phyloP scores from a whole-genome alignment of 2,888 invertebrate species.

The Tetropium fuscum region DNA sequence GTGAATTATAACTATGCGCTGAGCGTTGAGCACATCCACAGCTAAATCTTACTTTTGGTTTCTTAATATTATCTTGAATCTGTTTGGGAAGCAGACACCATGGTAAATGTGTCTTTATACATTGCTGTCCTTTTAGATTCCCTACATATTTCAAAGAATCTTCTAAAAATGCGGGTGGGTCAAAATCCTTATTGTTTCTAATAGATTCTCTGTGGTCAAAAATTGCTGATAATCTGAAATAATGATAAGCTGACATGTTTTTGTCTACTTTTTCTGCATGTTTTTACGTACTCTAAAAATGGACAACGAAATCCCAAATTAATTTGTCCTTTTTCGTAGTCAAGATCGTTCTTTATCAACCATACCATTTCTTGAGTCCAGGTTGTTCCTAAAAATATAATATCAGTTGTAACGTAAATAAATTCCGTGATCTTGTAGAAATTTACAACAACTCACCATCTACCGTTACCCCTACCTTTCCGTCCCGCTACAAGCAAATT shows the following conservation, averaged over 20 bases:
- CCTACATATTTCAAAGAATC: slow-evolving; percentile 53
- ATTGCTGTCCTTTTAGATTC: slow-evolving; percentile 59
- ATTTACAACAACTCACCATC: too few relatives aligned
- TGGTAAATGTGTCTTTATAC: slow-evolving; percentile 76
- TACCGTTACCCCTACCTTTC: too few relatives aligned
- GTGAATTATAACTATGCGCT: background rate
- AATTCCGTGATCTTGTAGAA: too few relatives aligned
- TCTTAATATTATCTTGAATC: slow-evolving; percentile 61
- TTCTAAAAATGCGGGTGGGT: slow-evolving; percentile 49
- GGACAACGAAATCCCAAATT: slow-evolving; percentile 75
- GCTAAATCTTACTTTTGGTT: slow-evolving; percentile 56
- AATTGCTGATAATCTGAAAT: slow-evolving; percentile 61
- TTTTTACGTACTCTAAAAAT: slow-evolving; percentile 74
- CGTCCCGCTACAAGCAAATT: too few relatives aligned
- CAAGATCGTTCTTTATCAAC: slow-evolving; percentile 73
- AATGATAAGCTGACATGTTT: too few relatives aligned
- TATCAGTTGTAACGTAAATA: background rate
- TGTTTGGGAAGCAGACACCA: slow-evolving; percentile 71
- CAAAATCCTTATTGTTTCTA: slow-evolving; percentile 53
- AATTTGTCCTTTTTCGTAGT: slow-evolving; percentile 69
- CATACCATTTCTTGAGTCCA: slow-evolving; percentile 85
- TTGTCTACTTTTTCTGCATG: background rate
- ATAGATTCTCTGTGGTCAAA: slow-evolving; percentile 63
- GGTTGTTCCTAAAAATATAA: slow-evolving; percentile 73
- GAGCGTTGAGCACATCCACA: too few relatives aligned